These are phyloP conservation scores for Callosobruchus maculatus DNA, from an alignment of 2,888 invertebrate species.

Conservation along the genomic window DNA sequence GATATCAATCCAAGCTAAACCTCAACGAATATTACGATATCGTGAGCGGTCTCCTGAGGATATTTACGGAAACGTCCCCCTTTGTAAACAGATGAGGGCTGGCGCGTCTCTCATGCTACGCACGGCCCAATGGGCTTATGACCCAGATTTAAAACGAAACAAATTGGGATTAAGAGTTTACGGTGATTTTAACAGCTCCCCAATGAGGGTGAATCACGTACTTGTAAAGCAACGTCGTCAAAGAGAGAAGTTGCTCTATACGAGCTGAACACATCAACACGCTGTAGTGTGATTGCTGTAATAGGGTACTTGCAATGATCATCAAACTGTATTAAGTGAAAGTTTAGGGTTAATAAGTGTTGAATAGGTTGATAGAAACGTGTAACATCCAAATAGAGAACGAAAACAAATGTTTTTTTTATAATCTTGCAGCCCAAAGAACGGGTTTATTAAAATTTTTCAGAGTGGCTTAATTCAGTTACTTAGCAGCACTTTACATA, in stretches of 20 bases:
- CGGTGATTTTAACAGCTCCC: conserved; percentile 49
- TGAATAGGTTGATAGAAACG: no score
- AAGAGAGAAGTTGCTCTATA: background rate
- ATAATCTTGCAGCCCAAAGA: no score
- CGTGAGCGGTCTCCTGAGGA: background rate
- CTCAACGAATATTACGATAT: background rate
- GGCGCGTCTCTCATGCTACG: background rate
- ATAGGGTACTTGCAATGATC: no score
- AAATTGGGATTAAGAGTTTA: conserved; percentile 48
- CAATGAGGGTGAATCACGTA: conserved; percentile 22
- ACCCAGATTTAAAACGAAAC: conserved; percentile 49
- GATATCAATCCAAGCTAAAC: background rate
- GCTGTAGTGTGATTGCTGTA: background rate
- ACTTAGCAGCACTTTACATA: no score
- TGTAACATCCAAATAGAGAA: no score
- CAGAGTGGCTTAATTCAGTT: no score
- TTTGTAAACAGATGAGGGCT: background rate
- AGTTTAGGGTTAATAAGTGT: no score
- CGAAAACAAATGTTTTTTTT: no score
- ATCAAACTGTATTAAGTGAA: no score
- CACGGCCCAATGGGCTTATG: conserved; percentile 31
- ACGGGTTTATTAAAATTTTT: no score
- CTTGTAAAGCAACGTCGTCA: background rate
- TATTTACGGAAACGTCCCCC: background rate
- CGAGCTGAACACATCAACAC: background rate